phyloP scores from a whole-genome alignment of 2,113 vertebrate genomes.

The Larimichthys polyactis region DNA sequence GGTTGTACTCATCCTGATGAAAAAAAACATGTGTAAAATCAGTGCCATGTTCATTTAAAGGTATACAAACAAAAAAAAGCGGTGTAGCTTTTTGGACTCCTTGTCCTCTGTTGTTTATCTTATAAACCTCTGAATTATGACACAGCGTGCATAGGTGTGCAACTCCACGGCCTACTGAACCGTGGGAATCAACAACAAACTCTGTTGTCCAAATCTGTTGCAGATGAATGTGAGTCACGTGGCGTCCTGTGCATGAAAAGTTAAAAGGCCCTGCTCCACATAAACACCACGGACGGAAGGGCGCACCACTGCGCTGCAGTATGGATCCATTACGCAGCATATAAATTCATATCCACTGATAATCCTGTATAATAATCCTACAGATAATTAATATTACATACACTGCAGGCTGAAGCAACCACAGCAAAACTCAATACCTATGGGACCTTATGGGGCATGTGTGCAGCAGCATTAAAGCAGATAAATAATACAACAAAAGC shows the following conservation, averaged over 20 bases:
- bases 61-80: not conserved
- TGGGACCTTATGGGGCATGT: not conserved
- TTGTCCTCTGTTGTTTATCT: not conserved
- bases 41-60: not conserved
- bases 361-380: not conserved
- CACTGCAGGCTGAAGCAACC: not conserved
- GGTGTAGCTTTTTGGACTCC: not conserved
- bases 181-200: not conserved
- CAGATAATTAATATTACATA: slow-evolving; percentile 4
- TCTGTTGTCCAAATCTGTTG: not conserved
- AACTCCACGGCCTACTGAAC: not conserved
- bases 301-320: slow-evolving; percentile 21
- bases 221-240: not conserved
- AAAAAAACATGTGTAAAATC: not conserved
- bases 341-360: not conserved
- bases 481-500: slow-evolving; percentile 36
- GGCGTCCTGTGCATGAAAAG: not conserved
- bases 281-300: slow-evolving; percentile 32
- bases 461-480: not conserved
- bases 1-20: not conserved
- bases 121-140: not conserved
- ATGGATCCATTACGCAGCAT: not conserved
- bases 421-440: not conserved
- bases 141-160: not conserved
- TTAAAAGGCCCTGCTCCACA: not conserved